phyloP scores from a whole-genome alignment of 2,113 vertebrate species.

The Agapornis roseicollis region DNA sequence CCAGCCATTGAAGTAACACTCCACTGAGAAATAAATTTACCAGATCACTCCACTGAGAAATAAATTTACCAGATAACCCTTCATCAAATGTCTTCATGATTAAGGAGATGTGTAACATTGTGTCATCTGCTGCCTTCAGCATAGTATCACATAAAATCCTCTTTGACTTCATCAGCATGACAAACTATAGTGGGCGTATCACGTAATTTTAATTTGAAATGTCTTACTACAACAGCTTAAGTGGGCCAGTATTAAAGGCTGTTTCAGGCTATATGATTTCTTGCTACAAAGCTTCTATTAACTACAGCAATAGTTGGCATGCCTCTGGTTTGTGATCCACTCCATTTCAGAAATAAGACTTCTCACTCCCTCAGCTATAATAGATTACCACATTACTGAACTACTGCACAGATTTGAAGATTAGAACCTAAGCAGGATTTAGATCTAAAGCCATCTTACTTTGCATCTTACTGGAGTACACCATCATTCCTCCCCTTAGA shows the following conservation, averaged over 20 bases:
- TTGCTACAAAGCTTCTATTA: not conserved
- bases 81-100: not conserved
- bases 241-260: not conserved
- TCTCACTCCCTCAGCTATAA: not conserved
- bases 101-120: not conserved
- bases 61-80: not conserved
- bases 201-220: not conserved
- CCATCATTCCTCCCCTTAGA: not conserved
- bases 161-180: not conserved
- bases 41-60: not conserved
- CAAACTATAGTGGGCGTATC: not conserved
- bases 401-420: not conserved
- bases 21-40: not conserved
- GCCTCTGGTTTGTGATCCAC: not conserved
- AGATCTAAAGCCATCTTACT: not conserved
- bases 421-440: not conserved
- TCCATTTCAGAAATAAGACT: not conserved
- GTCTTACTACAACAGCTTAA: not conserved
- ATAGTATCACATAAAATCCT: not conserved
- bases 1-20: not conserved
- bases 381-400: not conserved
- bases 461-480: fast-evolving
- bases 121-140: not conserved
- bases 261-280: not conserved
- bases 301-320: not conserved